Evolutionary conservation across 2,888 invertebrate genomes (phyloP).

Genomic region (Melipona beecheii): DNA sequence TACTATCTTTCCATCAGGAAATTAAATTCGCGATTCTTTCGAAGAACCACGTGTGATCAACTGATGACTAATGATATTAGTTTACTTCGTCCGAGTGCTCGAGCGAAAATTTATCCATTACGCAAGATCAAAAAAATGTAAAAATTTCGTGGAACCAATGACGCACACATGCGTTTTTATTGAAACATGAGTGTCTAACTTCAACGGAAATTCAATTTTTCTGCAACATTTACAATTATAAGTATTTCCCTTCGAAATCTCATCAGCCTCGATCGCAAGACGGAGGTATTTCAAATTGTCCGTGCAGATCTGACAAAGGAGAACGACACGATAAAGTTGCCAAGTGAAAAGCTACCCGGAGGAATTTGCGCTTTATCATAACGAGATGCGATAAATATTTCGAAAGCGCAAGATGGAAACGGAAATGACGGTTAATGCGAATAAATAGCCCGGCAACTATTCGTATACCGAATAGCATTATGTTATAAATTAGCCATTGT

Average conservation of each 20-base stretch:
- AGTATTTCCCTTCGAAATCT: too few relatives aligned
- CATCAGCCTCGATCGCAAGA: too few relatives aligned
- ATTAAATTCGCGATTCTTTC: not conserved
- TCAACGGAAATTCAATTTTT: too few relatives aligned
- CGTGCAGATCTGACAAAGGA: not conserved
- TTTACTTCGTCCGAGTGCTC: too few relatives aligned
- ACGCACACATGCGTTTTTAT: too few relatives aligned
- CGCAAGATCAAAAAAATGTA: too few relatives aligned
- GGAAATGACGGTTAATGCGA: constrained; percentile 77
- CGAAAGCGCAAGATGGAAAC: constrained; percentile 68
- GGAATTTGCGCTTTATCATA: constrained; percentile 41
- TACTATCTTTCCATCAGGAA: not conserved
- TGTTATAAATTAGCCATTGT: constrained; percentile 81
- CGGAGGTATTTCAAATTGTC: not conserved
- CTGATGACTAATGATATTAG: not conserved
- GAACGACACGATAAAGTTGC: constrained; percentile 10
- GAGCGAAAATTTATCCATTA: too few relatives aligned
- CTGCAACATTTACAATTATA: too few relatives aligned
- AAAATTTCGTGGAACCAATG: too few relatives aligned
- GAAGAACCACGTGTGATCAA: not conserved
- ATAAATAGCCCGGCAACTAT: constrained; percentile 76
- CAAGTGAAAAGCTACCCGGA: constrained; percentile 7
- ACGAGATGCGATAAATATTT: constrained; percentile 59
- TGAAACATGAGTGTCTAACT: too few relatives aligned
- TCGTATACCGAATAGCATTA: constrained; percentile 72